Evolutionary conservation across 1,140 invertebrate genomes (phyloP).

Genomic region (Bathynomus jamesi): DNA sequence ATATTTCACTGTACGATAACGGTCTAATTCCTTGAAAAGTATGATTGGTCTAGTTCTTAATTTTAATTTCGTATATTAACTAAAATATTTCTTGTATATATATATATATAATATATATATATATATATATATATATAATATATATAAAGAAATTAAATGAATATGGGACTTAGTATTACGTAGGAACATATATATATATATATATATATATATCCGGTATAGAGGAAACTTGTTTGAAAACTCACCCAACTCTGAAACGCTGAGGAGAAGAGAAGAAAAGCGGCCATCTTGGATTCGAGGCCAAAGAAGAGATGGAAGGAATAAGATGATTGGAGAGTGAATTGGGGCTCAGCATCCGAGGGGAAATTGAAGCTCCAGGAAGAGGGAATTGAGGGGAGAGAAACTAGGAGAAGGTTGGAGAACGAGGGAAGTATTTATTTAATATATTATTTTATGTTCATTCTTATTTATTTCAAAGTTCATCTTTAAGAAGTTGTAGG

Average conservation of each 20-base stretch:
- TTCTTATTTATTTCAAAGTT: too few relatives aligned
- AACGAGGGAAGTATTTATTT: too few relatives aligned
- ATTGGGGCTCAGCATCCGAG: too few relatives aligned
- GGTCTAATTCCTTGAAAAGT: background rate
- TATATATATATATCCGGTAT: constrained; percentile 7
- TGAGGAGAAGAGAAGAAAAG: background rate
- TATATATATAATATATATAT: background rate
- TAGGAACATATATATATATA: background rate
- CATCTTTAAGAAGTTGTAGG: too few relatives aligned
- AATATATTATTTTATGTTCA: too few relatives aligned
- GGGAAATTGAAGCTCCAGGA: too few relatives aligned
- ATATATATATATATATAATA: background rate
- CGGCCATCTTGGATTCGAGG: background rate
- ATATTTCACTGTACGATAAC: background rate
- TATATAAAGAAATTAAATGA: background rate
- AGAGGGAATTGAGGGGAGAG: too few relatives aligned
- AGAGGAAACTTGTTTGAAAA: background rate
- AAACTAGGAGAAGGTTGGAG: too few relatives aligned
- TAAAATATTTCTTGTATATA: background rate
- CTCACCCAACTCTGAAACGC: background rate
- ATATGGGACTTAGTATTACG: background rate
- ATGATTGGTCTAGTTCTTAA: background rate
- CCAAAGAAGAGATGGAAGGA: background rate
- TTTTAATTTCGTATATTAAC: background rate
- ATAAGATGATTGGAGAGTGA: too few relatives aligned